Evolutionary conservation across 2,113 vertebrate genomes (phyloP).

Genomic region (Thryonomys swinderianus): DNA sequence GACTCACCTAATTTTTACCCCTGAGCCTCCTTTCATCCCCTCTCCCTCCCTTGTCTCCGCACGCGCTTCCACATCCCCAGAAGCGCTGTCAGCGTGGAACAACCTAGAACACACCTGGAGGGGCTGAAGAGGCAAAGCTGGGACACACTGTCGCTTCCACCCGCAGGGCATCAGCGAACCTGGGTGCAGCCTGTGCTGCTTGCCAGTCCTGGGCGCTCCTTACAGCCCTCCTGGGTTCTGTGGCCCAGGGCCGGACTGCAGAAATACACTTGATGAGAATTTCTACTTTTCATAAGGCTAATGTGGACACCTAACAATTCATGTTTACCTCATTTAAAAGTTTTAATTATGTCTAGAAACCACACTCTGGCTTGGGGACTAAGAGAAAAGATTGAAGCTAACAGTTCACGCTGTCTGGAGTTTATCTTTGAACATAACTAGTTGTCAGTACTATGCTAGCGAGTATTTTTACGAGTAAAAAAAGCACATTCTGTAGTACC

Average conservation of each 20-base stretch:
- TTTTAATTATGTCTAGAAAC: slow-evolving; percentile 43
- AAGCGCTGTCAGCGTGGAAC: neutral
- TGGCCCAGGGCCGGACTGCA: slow-evolving; percentile 43
- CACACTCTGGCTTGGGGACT: neutral
- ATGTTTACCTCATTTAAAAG: slow-evolving; percentile 55
- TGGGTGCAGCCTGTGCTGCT: fast-evolving
- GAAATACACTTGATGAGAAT: slow-evolving; percentile 61
- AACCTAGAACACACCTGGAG: slow-evolving; percentile 19
- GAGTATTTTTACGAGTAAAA: slow-evolving; percentile 35
- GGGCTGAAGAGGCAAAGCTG: neutral
- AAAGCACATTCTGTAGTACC: neutral
- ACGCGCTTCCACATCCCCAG: neutral
- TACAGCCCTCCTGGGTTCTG: slow-evolving; percentile 58
- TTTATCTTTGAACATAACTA: slow-evolving; percentile 12
- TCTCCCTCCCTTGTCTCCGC: neutral
- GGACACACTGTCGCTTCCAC: neutral
- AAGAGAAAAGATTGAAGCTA: neutral
- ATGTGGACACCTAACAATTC: slow-evolving; percentile 64
- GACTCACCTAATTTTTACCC: slow-evolving; percentile 52
- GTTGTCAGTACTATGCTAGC: neutral
- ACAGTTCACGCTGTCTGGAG: neutral
- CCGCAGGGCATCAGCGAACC: neutral
- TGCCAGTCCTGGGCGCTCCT: neutral
- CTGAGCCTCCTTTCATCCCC: slow-evolving; percentile 23
- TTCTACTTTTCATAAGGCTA: slow-evolving; percentile 63